Evolutionary conservation across 1,140 invertebrate species (phyloP).

Genomic region (Saccostrea glomerata): DNA sequence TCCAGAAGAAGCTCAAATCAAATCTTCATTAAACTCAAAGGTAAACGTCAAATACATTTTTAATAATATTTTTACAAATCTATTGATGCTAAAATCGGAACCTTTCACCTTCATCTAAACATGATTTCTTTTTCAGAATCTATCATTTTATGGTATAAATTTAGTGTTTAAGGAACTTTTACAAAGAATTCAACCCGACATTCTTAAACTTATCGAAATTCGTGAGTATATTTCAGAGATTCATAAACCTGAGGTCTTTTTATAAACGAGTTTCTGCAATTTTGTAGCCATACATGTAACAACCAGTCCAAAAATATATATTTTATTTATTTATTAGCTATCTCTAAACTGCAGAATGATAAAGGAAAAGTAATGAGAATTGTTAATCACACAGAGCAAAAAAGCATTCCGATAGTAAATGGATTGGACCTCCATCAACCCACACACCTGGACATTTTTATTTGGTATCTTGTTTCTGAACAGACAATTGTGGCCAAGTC

Average conservation of each 20-base stretch:
- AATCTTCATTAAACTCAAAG: neutral
- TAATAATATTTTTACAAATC: neutral
- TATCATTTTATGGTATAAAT: neutral
- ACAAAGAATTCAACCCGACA: neutral
- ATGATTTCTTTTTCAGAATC: neutral
- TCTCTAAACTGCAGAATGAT: neutral
- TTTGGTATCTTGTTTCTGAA: constrained; percentile 13
- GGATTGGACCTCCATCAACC: neutral
- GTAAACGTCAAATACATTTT: neutral
- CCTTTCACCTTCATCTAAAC: neutral
- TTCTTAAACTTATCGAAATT: neutral
- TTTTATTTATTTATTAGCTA: neutral
- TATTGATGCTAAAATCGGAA: neutral
- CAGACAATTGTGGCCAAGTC: neutral
- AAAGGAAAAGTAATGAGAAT: neutral
- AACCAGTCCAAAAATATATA: neutral
- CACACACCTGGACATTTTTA: neutral
- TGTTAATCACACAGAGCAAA: neutral
- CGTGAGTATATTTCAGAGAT: neutral
- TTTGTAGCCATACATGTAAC: neutral
- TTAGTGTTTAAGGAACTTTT: neutral
- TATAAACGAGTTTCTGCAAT: neutral
- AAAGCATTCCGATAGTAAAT: neutral
- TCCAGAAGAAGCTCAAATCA: neutral
- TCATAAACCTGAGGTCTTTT: neutral